Conservation (phyloP, 2,797 vertebrate species). For the Oceanodroma leucorhoa region DNA sequence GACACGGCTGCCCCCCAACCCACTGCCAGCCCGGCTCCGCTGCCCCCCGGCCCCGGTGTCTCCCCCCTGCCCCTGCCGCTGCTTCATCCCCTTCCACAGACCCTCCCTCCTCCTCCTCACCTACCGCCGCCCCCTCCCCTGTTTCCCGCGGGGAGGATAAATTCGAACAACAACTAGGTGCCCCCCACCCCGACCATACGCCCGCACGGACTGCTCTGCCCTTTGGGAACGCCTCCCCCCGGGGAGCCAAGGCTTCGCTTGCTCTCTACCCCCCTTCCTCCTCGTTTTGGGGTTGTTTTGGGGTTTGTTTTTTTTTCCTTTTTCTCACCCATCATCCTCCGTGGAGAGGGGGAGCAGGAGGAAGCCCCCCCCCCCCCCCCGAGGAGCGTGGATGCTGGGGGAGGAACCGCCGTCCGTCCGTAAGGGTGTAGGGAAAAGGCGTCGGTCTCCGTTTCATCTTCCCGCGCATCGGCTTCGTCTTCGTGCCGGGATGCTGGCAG, state of each 20-base stretch:
- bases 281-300: background rate
- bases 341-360: background rate
- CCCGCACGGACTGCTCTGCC: slow-evolving; percentile 36
- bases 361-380: background rate
- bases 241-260: background rate
- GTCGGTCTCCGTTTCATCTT: background rate
- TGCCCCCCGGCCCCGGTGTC: slow-evolving; percentile 53
- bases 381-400: background rate
- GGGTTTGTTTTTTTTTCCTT: background rate
- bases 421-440: slow-evolving; percentile 8
- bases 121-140: slow-evolving; percentile 84
- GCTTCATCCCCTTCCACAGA: slow-evolving; percentile 81
- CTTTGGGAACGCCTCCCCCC: background rate
- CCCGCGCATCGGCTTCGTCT: accelerated
- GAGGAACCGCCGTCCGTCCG: accelerated
- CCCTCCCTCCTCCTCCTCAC: slow-evolving; percentile 77
- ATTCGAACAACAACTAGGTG: slow-evolving; percentile 78
- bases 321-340: background rate
- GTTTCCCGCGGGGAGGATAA: slow-evolving; percentile 86
- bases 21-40: background rate
- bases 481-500: background rate
- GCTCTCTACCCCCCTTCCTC: background rate
- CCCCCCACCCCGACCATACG: background rate
- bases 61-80: slow-evolving; percentile 76
- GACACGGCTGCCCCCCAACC: slow-evolving; percentile 62